Evolutionary conservation across 2,797 vertebrate genomes (phyloP).

Genomic region (Sebastes nivosus): DNA sequence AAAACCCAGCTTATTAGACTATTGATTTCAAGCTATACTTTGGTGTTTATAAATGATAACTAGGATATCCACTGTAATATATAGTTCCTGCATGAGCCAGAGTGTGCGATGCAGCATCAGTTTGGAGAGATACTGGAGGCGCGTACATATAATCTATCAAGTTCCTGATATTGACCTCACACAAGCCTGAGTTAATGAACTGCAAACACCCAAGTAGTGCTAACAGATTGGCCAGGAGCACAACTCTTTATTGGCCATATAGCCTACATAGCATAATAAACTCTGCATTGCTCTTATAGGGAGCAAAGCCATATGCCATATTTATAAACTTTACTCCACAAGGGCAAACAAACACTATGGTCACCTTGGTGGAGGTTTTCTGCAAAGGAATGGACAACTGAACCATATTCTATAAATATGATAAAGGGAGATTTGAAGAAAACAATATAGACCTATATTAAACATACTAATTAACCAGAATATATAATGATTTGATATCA

Average conservation of each 20-base stretch:
- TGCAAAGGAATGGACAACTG: background rate
- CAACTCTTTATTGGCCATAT: background rate
- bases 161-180: constrained; percentile 76
- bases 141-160: constrained; percentile 45
- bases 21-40: background rate
- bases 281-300: background rate
- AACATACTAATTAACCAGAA: background rate
- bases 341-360: background rate
- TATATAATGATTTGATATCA: background rate
- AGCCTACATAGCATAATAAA: background rate
- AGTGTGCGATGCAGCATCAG: constrained; percentile 41
- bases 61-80: background rate
- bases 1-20: background rate
- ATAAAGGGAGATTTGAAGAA: background rate
- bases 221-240: constrained; percentile 3
- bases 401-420: background rate
- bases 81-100: constrained; percentile 13
- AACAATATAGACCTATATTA: background rate
- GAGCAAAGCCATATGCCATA: background rate
- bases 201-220: constrained; percentile 38
- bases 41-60: background rate
- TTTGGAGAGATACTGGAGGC: constrained; percentile 46
- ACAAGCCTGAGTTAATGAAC: constrained; percentile 51
- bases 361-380: constrained; percentile 15
- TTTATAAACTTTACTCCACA: background rate